phyloP scores from a whole-genome alignment of 2,113 vertebrate genomes.

The Promerops cafer region DNA sequence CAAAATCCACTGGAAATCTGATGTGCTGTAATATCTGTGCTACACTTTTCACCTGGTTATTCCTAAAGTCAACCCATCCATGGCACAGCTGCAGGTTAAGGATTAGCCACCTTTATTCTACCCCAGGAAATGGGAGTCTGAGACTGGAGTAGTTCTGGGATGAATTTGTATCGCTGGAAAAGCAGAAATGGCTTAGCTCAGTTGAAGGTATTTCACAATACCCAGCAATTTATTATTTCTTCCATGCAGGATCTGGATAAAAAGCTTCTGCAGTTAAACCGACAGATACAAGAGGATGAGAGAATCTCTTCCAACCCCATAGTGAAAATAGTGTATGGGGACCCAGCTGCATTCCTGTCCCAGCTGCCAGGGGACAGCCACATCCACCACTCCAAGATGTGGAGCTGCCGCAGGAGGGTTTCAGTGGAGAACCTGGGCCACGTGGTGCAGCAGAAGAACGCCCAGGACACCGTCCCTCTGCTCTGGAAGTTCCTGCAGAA shows the following conservation, averaged over 20 bases:
- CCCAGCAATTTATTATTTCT: background rate
- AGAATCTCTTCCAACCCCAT: slow-evolving; percentile 80
- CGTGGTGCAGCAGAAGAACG: slow-evolving; percentile 81
- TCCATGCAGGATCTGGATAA: slow-evolving; percentile 76
- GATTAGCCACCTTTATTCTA: background rate
- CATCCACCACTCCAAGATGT: slow-evolving; percentile 80
- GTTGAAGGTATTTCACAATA: background rate
- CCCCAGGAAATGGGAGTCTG: background rate
- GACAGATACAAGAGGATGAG: slow-evolving; percentile 76
- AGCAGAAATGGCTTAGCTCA: background rate
- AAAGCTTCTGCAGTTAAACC: slow-evolving; percentile 72
- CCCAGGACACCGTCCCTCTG: slow-evolving; percentile 77
- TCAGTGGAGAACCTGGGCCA: slow-evolving; percentile 80
- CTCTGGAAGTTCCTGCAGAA: slow-evolving; percentile 88
- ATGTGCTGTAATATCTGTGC: background rate
- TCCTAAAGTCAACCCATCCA: background rate
- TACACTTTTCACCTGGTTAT: background rate
- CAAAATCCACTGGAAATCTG: background rate
- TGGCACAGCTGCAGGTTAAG: background rate
- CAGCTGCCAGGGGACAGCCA: slow-evolving; percentile 69
- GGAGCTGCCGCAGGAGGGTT: slow-evolving; percentile 84
- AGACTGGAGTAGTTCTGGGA: background rate
- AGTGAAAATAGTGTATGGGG: slow-evolving; percentile 80
- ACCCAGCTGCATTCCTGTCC: slow-evolving; percentile 76
- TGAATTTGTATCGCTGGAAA: background rate